Evolutionary conservation across 1,140 invertebrate species (phyloP).

Genomic region (Uloborus diversus): DNA sequence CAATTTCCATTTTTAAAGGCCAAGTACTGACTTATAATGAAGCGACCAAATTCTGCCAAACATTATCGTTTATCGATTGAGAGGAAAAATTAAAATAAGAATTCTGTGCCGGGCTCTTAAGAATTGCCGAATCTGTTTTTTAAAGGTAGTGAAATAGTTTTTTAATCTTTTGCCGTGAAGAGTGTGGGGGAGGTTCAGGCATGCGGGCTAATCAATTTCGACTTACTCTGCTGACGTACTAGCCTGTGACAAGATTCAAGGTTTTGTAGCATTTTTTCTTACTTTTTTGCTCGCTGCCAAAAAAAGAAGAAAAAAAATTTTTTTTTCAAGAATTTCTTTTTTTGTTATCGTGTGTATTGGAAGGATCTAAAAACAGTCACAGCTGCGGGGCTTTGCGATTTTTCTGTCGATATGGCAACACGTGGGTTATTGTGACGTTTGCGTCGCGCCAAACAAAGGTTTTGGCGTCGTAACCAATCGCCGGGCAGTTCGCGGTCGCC

Average conservation of each 20-base stretch:
- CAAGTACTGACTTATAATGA: conserved; percentile 42
- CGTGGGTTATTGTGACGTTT: conserved; percentile 51
- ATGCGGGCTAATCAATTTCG: conserved; percentile 54
- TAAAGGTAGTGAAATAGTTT: conserved; percentile 47
- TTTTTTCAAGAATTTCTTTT: conserved; percentile 30
- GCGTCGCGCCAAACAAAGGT: conserved; percentile 32
- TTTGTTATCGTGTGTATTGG: conserved; percentile 39
- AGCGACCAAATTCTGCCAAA: conserved; percentile 17
- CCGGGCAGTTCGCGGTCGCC: conserved; percentile 43
- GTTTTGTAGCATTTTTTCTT: conserved; percentile 26
- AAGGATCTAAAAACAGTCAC: conserved; percentile 50
- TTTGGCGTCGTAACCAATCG: conserved; percentile 39
- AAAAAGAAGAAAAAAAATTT: conserved; percentile 9
- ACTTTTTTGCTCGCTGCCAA: not conserved
- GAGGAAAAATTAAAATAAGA: conserved; percentile 45
- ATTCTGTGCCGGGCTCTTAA: conserved; percentile 21
- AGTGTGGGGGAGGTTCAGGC: conserved; percentile 5
- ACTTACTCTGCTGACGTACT: conserved; percentile 27
- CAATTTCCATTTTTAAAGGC: no score
- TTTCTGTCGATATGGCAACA: conserved; percentile 56
- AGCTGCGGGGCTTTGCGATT: conserved; percentile 42
- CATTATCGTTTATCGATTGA: conserved; percentile 51
- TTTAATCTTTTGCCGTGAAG: conserved; percentile 28
- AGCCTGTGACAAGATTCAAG: conserved; percentile 40
- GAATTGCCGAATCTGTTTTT: conserved; percentile 34